These are phyloP conservation scores for Parauchenoglanis ngamensis DNA, from an alignment of 2,797 vertebrate genomes.

Conservation along the genomic window DNA sequence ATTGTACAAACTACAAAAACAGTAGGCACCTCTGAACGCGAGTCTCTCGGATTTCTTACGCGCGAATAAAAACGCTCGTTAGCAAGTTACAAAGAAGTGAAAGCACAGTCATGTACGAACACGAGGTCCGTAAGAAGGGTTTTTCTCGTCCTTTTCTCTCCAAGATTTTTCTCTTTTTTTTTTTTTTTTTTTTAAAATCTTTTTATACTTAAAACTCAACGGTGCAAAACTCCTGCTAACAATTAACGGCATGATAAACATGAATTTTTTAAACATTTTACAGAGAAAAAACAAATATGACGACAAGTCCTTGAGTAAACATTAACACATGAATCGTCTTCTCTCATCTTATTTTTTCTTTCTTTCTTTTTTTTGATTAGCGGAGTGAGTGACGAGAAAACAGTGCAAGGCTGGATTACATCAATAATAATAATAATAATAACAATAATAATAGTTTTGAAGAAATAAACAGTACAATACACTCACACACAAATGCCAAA, in stretches of 20 bases:
- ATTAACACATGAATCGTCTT: conserved; percentile 95
- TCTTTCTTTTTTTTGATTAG: conserved; percentile 76
- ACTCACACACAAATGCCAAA: conserved; percentile 12
- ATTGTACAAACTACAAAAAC: conserved; percentile 44
- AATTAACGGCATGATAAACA: conserved; percentile 92
- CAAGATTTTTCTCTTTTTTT: conserved; percentile 62
- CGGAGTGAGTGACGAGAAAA: conserved; percentile 85
- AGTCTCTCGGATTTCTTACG: conserved; percentile 64
- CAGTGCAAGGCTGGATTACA: conserved; percentile 95
- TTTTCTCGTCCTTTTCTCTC: conserved; percentile 58
- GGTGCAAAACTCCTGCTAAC: conserved; percentile 90
- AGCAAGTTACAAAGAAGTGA: background rate
- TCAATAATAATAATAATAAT: conserved; percentile 57
- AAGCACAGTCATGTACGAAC: background rate
- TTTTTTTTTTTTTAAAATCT: conserved; percentile 63
- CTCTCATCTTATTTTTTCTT: conserved; percentile 73
- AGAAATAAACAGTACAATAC: conserved; percentile 68
- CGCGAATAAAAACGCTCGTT: conserved; percentile 54
- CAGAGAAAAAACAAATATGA: conserved; percentile 73
- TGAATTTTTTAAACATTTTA: conserved; percentile 70
- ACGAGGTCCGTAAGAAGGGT: conserved; percentile 39
- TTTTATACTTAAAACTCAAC: conserved; percentile 70
- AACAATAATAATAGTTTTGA: conserved; percentile 74
- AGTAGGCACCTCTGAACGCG: conserved; percentile 80
- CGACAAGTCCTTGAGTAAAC: conserved; percentile 99